Evolutionary conservation across 1,140 invertebrate genomes (phyloP), one percentile per base, ranked within the genome.

Genomic region (Brachionus asplanchnoidis): DNA sequence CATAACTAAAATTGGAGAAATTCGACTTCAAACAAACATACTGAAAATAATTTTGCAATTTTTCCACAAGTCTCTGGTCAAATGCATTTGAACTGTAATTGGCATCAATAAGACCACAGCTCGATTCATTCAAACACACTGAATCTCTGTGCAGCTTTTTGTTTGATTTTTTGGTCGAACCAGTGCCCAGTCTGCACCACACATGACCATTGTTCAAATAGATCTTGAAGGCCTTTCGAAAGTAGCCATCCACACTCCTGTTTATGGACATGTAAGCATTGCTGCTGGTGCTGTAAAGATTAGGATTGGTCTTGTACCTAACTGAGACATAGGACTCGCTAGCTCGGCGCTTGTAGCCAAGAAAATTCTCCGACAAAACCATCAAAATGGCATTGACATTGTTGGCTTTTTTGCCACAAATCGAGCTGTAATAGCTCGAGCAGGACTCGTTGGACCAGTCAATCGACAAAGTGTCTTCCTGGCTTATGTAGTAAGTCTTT

Each of bases 1-100:
- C 68, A 73, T 73, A 73, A 73, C 68, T 73, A 73, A 73, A 73
- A 73, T 73, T 73, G n/a, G 68, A 73, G n/a, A 42, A 42, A 9
- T 73, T 73, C 17, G 68, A 73, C 44, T 73, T 73, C 17, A 73
- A 73, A 73, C 68, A 73, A 73, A 73, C 40, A 73, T 73, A 42
- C n/a, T 73, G 68, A 73, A 73, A 42, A 73, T 73, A 73, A 20
- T 73, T 73, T 73, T 73, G 32, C 9, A 73, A 73, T 73, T 73
- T 73, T 6, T 73, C 68, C 1, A 73, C 17, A 17, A 73, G 32
- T 42, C 32, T 73, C 9, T 73, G 36, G 20, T 73, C 40, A 42
- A 73, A 73, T 42, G 12, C 68, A 73, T n/a, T 73, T 44, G 68
- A 73, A 42, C 40, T 73, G 68, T 40, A 42, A 40, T 42, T 17